Evolutionary conservation across 2,113 vertebrate genomes (phyloP).

Genomic region (Ophiodon elongatus): DNA sequence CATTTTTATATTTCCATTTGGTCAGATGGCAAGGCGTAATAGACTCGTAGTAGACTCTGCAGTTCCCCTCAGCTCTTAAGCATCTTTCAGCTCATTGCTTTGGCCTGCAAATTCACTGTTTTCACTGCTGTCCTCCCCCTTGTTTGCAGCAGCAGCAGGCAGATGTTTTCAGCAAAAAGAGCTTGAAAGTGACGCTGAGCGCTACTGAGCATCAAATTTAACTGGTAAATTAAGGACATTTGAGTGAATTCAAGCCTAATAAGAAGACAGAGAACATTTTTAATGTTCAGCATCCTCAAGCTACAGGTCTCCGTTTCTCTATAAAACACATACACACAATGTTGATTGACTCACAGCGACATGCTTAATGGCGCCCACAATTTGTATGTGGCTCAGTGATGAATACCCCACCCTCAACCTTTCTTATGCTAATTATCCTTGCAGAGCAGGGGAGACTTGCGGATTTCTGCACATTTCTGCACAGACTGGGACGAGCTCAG

Average conservation of each 20-base stretch:
- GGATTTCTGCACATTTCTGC: slow-evolving; percentile 46
- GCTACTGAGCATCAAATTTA: neutral
- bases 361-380: slow-evolving; percentile 30
- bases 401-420: slow-evolving; percentile 54
- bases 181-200: neutral
- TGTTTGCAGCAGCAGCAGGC: neutral
- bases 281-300: neutral
- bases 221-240: neutral
- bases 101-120: neutral
- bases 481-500: slow-evolving; percentile 41
- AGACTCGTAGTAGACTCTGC: neutral
- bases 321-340: slow-evolving; percentile 1
- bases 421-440: slow-evolving; percentile 63
- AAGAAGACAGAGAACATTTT: neutral
- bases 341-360: slow-evolving; percentile 19
- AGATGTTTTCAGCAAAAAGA: neutral
- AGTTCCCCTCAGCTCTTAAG: neutral
- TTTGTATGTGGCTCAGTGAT: slow-evolving; percentile 44
- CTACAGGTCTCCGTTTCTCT: neutral
- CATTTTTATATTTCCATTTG: too few species aligned
- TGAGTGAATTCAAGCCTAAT: neutral
- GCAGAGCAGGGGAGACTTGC: slow-evolving; percentile 40
- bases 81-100: neutral
- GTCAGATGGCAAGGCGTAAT: neutral
- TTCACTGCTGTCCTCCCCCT: neutral